Evolutionary conservation across 1,140 invertebrate species (phyloP).

Genomic region (Bicyclus anynana): DNA sequence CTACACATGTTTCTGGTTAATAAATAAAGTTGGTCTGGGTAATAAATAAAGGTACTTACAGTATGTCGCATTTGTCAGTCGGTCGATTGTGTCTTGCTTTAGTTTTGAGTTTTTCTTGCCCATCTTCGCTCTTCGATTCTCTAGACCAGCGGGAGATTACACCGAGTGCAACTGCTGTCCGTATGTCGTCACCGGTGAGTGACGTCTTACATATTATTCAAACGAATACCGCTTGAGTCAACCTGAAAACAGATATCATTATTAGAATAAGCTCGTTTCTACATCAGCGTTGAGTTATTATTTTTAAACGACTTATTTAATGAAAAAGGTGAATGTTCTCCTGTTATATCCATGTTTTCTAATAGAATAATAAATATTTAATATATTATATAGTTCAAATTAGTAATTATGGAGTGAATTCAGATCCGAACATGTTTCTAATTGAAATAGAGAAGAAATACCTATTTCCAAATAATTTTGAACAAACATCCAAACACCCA

Average conservation of each 20-base stretch:
- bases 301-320: too few species aligned
- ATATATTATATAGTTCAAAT: too few species aligned
- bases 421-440: too few species aligned
- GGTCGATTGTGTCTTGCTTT: conserved; percentile 94
- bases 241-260: conserved; percentile 41
- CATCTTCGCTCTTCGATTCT: conserved; percentile 75
- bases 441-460: too few species aligned
- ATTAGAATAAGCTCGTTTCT: background rate
- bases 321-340: too few species aligned
- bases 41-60: conserved; percentile 84
- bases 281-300: background rate
- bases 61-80: conserved; percentile 92
- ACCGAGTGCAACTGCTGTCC: conserved; percentile 26
- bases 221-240: conserved; percentile 11
- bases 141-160: conserved; percentile 24
- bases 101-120: conserved; percentile 95
- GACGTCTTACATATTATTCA: conserved; percentile 66
- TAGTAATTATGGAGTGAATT: too few species aligned
- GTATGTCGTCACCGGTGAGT: conserved; percentile 28
- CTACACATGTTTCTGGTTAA: background rate
- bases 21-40: background rate
- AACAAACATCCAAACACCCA: too few species aligned
- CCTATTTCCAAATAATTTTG: too few species aligned
- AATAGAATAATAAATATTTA: too few species aligned
- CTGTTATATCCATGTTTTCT: too few species aligned